Evolutionary conservation across 2,888 invertebrate genomes (phyloP), one percentile per base, ranked within the genome.

Genomic region (Synanthedon myopaeformis): DNA sequence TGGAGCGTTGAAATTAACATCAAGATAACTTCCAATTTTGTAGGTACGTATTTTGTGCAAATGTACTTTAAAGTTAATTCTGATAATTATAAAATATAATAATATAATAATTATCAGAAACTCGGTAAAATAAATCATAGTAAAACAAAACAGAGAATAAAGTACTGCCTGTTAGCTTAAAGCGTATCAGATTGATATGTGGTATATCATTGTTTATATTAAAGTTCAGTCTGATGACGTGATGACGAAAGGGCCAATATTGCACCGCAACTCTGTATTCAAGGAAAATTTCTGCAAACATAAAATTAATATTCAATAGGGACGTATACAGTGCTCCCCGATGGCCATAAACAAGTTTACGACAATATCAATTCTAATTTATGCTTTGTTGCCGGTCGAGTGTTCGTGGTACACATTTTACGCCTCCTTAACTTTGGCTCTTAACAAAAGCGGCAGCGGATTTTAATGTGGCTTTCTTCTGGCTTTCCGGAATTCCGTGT

Each of bases 301-400:
- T 66, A 64, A 68, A 65, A 67, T 70, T 69, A 65, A 65, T 67
- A 68, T 70, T 66, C 70, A 67, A 63, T 63, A 64, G 63, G 49
- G 49, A 49, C 49, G 49, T 23, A 17, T 49, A 19, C 49, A 49
- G 23, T 17, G 49, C 49, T 49, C 49, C 23, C 17, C 19, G 49
- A 58, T 58, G 60, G 55, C 60, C 61, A 58, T 66, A 64, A 68
- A 66, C 62, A 62, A 59, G 55, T 69, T 70, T 65, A 70, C 59
- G 64, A 59, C 58, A 42, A 49, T 62, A 65, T 65, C 66, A 66
- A 67, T 67, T 67, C 60, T 64, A 64, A 61, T 64, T 63, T 62
- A 66, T 61, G 62, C 56, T 59, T 57, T 58, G 59, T 57, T 58
- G 57, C 52, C 56, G 56, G 55, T 53, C 54, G 50, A 54, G 53